Evolutionary conservation across 2,797 vertebrate species (phyloP).

Genomic region (Lindbergichthys nudifrons): DNA sequence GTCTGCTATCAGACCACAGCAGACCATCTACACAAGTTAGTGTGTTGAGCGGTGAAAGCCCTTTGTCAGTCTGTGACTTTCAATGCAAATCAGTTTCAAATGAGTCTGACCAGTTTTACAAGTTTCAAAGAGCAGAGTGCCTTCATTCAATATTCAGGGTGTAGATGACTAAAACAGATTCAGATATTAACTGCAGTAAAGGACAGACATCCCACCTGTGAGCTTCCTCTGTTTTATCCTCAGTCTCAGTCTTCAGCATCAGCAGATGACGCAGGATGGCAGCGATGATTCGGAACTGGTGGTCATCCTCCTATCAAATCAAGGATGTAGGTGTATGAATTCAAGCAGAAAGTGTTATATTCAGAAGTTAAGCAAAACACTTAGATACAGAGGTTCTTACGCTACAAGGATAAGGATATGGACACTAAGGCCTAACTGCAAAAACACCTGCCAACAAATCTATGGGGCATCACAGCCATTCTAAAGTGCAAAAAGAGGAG

Average conservation of each 20-base stretch:
- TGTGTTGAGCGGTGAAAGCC: neutral
- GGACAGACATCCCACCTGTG: slow-evolving; percentile 89
- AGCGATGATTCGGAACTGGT: slow-evolving; percentile 92
- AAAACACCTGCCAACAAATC: slow-evolving; percentile 7
- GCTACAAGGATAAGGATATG: neutral
- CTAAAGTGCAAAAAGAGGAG: slow-evolving; percentile 1
- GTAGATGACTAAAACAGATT: neutral
- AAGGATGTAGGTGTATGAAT: slow-evolving; percentile 15
- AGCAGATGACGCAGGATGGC: slow-evolving; percentile 94
- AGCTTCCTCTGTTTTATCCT: slow-evolving; percentile 96
- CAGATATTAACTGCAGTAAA: neutral
- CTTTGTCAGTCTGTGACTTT: slow-evolving; percentile 5
- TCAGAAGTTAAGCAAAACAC: neutral
- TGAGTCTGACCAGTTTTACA: neutral
- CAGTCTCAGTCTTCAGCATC: slow-evolving; percentile 91
- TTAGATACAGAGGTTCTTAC: neutral
- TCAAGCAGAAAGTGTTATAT: neutral
- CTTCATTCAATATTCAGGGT: neutral
- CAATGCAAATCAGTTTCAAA: slow-evolving; percentile 43
- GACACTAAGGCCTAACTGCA: slow-evolving; percentile 1
- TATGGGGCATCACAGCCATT: neutral
- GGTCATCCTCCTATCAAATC: slow-evolving; percentile 89
- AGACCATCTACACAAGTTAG: neutral
- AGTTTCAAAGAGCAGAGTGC: neutral
- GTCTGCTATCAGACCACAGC: neutral